Evolutionary conservation across 2,113 vertebrate genomes (phyloP).

Genomic region (Fregata magnificens): DNA sequence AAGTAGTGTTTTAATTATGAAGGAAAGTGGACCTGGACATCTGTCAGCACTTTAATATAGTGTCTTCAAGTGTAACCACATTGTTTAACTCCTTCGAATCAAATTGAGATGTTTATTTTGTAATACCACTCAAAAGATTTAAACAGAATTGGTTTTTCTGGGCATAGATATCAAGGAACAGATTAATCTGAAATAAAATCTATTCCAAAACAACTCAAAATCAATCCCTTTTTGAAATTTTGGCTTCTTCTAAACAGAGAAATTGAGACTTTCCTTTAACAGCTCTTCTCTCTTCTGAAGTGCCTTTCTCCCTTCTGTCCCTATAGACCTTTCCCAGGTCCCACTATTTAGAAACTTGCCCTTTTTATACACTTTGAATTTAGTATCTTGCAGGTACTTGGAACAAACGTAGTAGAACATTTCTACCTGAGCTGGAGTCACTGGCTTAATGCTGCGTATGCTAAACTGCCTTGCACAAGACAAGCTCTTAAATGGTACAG

Average conservation of each 20-base stretch:
- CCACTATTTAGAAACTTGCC: background rate
- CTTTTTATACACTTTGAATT: background rate
- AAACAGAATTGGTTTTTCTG: background rate
- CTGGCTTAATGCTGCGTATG: background rate
- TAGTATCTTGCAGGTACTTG: background rate
- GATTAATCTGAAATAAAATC: background rate
- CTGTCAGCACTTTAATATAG: constrained; percentile 79
- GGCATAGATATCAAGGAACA: background rate
- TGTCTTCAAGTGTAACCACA: constrained; percentile 10
- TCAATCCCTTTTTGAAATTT: background rate
- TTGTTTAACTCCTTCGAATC: constrained; percentile 36
- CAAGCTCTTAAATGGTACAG: background rate
- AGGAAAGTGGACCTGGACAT: constrained; percentile 63
- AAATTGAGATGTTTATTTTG: constrained; percentile 7
- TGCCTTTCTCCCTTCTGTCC: background rate
- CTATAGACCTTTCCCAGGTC: background rate
- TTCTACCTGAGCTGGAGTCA: background rate
- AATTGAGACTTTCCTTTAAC: background rate
- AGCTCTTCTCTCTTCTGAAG: background rate
- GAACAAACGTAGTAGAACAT: background rate
- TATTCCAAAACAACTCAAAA: background rate
- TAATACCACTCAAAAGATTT: background rate
- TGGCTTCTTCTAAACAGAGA: background rate
- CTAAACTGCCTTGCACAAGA: background rate
- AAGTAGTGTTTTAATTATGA: constrained; percentile 59